Percentiles rank a stretch among this genome's conserved stretches.
Conservation (phyloP, 2,113 vertebrate genomes). For the Prunella fulvescens region DNA sequence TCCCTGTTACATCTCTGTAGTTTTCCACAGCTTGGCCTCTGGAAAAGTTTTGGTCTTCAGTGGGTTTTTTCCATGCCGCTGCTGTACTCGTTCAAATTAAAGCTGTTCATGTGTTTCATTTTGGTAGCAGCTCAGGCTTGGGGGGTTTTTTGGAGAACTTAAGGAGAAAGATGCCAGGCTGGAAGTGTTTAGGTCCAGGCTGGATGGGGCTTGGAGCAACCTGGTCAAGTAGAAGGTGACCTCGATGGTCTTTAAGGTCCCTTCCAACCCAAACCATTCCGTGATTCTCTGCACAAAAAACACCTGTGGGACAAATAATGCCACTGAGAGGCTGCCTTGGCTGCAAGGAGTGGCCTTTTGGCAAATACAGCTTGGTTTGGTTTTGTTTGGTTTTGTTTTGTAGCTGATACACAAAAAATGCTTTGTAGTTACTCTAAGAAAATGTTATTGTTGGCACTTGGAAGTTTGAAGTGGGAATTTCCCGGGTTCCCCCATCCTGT, state of each 20-base stretch:
- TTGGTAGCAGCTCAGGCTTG: neutral
- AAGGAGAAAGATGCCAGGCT: neutral
- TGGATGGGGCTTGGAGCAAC: neutral
- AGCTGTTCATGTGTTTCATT: neutral
- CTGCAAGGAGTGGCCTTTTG: neutral
- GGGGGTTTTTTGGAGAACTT: neutral
- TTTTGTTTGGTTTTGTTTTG: neutral
- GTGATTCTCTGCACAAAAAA: no score
- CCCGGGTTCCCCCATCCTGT: neutral
- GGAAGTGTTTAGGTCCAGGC: neutral
- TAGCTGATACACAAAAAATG: neutral
- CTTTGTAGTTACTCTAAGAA: neutral
- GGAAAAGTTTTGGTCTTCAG: neutral
- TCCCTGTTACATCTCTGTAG: neutral
- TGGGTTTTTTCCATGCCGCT: slow-evolving; percentile 27
- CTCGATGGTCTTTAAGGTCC: neutral
- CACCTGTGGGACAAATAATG: neutral
- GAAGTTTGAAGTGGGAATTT: neutral
- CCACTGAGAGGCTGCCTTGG: neutral
- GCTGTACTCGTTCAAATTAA: rapidly evolving
- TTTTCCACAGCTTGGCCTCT: slow-evolving; percentile 18
- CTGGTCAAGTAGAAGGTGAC: neutral
- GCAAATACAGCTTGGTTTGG: neutral
- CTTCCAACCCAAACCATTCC: neutral
- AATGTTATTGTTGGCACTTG: neutral